Conservation (phyloP, 2,113 vertebrate species). For the Trematomus loennbergii region DNA sequence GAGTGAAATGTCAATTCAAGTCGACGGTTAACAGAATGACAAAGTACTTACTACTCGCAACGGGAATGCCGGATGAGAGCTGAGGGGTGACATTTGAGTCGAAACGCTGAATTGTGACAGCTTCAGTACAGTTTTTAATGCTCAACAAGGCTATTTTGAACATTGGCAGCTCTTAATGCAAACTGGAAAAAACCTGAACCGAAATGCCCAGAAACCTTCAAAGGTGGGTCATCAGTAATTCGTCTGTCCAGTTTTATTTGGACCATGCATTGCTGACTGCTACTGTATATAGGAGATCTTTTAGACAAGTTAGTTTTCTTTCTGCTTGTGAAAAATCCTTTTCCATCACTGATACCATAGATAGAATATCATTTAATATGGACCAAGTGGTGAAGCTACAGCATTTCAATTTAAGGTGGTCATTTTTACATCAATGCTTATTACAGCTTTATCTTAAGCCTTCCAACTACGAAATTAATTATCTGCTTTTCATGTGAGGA, state of each 20-base stretch:
- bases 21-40: constrained; percentile 52
- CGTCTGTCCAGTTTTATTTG: constrained; percentile 6
- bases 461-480: constrained; percentile 20
- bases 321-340: not conserved
- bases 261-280: not conserved
- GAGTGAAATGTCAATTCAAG: constrained; percentile 69
- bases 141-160: constrained; percentile 26
- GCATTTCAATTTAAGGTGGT: constrained; percentile 1
- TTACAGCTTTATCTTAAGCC: constrained; percentile 17
- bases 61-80: constrained; percentile 57
- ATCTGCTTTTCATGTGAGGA: not conserved
- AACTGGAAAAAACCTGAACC: constrained; percentile 1
- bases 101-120: constrained; percentile 40
- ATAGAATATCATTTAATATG: constrained; percentile 30
- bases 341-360: constrained; percentile 29
- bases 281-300: not conserved
- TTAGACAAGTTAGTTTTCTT: not conserved
- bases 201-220: constrained; percentile 17
- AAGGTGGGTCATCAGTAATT: not conserved
- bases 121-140: constrained; percentile 41
- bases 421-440: not conserved
- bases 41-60: constrained; percentile 52
- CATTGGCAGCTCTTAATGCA: constrained; percentile 13
- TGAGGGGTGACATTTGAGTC: constrained; percentile 58
- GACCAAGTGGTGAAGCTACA: constrained; percentile 17